Conservation (phyloP, 1,140 invertebrate genomes). For the Bombus breviceps region DNA sequence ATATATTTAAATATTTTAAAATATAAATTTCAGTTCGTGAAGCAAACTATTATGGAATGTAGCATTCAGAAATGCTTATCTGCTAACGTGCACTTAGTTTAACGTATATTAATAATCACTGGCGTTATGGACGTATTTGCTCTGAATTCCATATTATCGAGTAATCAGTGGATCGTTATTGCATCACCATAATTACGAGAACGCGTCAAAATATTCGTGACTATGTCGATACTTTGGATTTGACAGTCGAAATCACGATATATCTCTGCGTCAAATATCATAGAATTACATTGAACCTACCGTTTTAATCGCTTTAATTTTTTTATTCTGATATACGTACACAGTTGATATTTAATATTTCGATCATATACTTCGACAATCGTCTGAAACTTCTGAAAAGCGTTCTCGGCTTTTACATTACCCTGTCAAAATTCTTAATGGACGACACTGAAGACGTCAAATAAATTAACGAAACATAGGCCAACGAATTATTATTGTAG, state of each 20-base stretch:
- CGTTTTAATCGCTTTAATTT: not conserved
- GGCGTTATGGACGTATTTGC: not conserved
- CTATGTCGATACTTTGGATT: not conserved
- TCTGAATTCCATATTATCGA: not conserved
- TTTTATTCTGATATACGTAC: not conserved
- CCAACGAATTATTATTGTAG: not conserved
- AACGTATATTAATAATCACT: not conserved
- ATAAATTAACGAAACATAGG: not conserved
- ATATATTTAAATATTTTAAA: not conserved
- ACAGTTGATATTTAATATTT: not conserved
- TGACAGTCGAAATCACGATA: not conserved
- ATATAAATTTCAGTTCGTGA: not conserved
- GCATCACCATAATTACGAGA: not conserved
- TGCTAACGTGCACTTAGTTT: conserved; percentile 3
- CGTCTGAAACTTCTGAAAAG: not conserved
- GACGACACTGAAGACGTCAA: too few species aligned
- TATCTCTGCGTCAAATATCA: not conserved
- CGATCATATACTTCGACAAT: not conserved
- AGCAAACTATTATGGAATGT: not conserved
- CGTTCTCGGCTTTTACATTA: too few species aligned
- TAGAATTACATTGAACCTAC: not conserved
- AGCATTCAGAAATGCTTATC: not conserved
- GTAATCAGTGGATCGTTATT: conserved; percentile 1
- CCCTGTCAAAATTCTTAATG: too few species aligned
- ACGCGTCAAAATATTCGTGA: not conserved